Evolutionary conservation across 2,888 invertebrate species (phyloP), one percentile per base, ranked within the genome.

Genomic region (Eustalomyia histrio): DNA sequence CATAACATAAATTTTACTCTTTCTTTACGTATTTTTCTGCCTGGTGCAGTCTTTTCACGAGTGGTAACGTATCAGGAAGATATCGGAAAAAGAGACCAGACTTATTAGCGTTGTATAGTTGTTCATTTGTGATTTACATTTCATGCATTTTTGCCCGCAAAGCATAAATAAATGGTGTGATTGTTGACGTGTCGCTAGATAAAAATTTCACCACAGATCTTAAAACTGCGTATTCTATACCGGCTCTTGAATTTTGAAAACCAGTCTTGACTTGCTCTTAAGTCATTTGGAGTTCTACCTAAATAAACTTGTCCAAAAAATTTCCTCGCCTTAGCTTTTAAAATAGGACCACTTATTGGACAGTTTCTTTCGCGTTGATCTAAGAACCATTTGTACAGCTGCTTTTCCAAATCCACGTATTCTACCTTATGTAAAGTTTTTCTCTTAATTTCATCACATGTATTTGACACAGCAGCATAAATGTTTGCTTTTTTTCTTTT

Each of bases 21-120:
- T 35, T 73, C 73, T 57, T 73, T 73, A 18, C 61, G 21, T 63
- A 55, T 61, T 73, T 73, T 73, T 73, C 73, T 61, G 43, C 73
- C 73, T 17, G 58, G 69, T 58, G 58, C 69, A 39, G 69, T 69
- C 69, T 69, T 58, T 69, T 58, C 69, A 39, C 21, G 14, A 24
- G 47, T 18, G 17, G 69, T 14, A 57, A 53, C 33, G 33, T 33
- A 33, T 58, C 58, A 12, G 58, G 57, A 16, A 58, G 50, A 33
- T 43, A 58, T 50, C 43, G 69, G 57, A 58, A 69, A 69, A 69
- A 69, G 21, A 58, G 21, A 24, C 58, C 43, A 58, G 58, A 58
- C 52, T 33, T 8, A 33, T 33, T 8, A 33, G 33, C 33, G 33
- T 33, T 33, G 8, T 33, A 33, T 8, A 33, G 33, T 33, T 33